These are phyloP conservation scores for Eunapius fragilis DNA, from an alignment of 37 sponge, comb jelly and placozoan genomes.

Conservation along the genomic window DNA sequence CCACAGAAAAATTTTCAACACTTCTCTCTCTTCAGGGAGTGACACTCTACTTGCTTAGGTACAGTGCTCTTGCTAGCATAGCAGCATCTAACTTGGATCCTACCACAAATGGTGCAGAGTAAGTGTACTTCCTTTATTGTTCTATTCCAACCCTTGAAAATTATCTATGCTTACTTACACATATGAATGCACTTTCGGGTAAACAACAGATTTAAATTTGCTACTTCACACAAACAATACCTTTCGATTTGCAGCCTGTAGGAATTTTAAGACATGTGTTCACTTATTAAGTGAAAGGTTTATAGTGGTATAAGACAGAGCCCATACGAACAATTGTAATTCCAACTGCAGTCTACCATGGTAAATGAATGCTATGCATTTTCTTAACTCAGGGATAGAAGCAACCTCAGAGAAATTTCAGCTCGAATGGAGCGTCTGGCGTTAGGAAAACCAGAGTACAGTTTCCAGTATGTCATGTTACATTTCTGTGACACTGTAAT, in stretches of 20 bases:
- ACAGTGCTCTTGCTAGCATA: constrained; percentile 10
- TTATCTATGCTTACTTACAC: not conserved
- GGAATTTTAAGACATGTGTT: no score
- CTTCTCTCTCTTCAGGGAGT: constrained; percentile 31
- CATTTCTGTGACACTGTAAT: not conserved
- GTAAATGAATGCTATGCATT: not conserved
- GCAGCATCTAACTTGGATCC: constrained; percentile 17
- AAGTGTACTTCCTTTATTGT: not conserved
- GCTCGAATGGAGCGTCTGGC: not conserved
- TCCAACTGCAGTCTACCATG: no score
- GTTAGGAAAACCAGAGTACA: not conserved
- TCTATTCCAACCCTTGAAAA: not conserved
- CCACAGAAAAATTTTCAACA: not conserved
- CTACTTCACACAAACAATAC: no score
- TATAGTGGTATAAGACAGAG: no score
- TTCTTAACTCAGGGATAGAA: not conserved
- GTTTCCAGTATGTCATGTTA: not conserved
- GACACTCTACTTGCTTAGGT: constrained; percentile 30
- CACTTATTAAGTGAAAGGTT: no score
- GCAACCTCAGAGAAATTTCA: not conserved
- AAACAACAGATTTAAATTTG: no score
- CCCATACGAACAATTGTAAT: no score
- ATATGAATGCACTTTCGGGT: not conserved
- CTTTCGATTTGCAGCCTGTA: no score
- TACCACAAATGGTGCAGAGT: constrained; percentile 18